Conservation (phyloP, 2,888 invertebrate species). For the Ectobius pallidus region DNA sequence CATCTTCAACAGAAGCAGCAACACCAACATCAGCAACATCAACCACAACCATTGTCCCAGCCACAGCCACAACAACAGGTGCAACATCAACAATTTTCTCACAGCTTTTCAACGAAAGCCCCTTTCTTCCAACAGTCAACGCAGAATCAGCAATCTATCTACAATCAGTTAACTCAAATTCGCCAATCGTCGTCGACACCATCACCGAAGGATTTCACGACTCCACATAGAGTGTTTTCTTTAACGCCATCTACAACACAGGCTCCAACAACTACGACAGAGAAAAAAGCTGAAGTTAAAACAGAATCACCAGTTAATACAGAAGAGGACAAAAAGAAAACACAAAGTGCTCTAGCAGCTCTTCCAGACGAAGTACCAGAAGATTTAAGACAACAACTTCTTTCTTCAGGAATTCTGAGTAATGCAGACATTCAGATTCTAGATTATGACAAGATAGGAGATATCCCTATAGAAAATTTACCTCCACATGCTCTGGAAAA, state of each 20-base stretch:
- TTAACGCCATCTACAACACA: slow-evolving; percentile 16
- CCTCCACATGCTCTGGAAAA: slow-evolving; percentile 87
- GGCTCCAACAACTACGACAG: slow-evolving; percentile 57
- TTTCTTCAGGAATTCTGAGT: slow-evolving; percentile 84
- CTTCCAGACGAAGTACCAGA: slow-evolving; percentile 89
- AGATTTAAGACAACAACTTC: slow-evolving; percentile 79
- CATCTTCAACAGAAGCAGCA: slow-evolving; percentile 32
- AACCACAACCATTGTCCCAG: too few relatives aligned
- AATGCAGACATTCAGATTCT: slow-evolving; percentile 87
- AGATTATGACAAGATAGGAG: slow-evolving; percentile 88
- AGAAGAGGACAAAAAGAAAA: slow-evolving; percentile 59
- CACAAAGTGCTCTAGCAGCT: slow-evolving; percentile 54
- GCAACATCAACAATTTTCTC: slow-evolving; percentile 31
- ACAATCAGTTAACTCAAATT: neutral
- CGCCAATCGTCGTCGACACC: slow-evolving; percentile 39
- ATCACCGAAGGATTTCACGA: slow-evolving; percentile 55
- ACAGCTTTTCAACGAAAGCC: slow-evolving; percentile 39
- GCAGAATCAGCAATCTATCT: neutral
- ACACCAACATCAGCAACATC: too few relatives aligned
- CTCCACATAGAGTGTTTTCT: slow-evolving; percentile 49
- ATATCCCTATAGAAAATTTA: slow-evolving; percentile 79
- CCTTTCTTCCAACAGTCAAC: slow-evolving; percentile 36
- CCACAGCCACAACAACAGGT: slow-evolving; percentile 42
- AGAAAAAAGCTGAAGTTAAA: slow-evolving; percentile 53
- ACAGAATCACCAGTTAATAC: slow-evolving; percentile 55